Evolutionary conservation across 2,888 invertebrate species (phyloP).

Genomic region (Philereme vetulata): DNA sequence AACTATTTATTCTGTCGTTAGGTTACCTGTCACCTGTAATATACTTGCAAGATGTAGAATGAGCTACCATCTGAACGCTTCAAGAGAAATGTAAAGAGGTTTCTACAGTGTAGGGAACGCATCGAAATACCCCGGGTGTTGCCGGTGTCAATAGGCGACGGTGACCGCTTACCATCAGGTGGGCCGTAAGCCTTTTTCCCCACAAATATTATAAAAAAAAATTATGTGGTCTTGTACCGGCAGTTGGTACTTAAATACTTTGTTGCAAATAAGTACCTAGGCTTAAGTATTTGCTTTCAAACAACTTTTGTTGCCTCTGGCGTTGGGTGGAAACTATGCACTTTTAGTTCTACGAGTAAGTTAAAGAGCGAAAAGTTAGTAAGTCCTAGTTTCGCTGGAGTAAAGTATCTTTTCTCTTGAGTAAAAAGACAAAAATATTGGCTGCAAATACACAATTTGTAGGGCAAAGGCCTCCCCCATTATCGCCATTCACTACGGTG

Average conservation of each 20-base stretch:
- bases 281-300: background rate
- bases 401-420: background rate
- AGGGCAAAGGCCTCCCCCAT: too few relatives aligned
- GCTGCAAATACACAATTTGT: too few relatives aligned
- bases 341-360: background rate
- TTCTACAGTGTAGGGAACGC: too few relatives aligned
- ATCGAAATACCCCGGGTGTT: too few relatives aligned
- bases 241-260: background rate
- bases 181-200: too few relatives aligned
- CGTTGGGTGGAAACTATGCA: background rate
- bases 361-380: background rate
- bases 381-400: background rate
- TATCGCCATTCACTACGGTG: too few relatives aligned
- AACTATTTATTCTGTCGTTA: background rate
- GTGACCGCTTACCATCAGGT: too few relatives aligned
- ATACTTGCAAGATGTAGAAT: too few relatives aligned
- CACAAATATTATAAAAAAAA: too few relatives aligned
- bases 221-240: background rate
- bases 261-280: background rate
- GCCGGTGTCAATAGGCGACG: too few relatives aligned
- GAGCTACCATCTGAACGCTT: too few relatives aligned
- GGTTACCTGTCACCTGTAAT: background rate
- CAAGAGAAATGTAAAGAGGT: too few relatives aligned
- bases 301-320: background rate
- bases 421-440: background rate